Evolutionary conservation across 2,797 vertebrate genomes (phyloP).

Genomic region (Clamator glandarius): DNA sequence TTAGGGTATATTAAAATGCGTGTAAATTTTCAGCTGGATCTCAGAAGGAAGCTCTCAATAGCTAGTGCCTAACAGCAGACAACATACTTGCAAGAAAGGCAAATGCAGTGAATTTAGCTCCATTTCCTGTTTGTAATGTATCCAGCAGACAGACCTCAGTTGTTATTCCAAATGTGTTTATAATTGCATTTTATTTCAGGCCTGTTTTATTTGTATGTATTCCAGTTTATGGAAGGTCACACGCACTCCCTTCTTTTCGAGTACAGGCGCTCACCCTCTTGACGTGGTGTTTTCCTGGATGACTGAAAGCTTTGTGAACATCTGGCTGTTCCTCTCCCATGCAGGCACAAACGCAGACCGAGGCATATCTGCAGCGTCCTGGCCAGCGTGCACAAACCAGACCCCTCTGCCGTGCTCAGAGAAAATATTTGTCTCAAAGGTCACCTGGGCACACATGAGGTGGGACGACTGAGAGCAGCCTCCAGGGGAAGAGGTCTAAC

Average conservation of each 20-base stretch:
- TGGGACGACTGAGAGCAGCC: not conserved
- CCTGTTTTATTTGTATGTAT: slow-evolving; percentile 17
- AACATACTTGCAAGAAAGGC: not conserved
- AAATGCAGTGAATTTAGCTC: not conserved
- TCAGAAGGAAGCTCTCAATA: not conserved
- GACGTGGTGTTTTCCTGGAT: not conserved
- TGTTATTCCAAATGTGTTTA: slow-evolving; percentile 27
- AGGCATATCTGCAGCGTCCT: not conserved
- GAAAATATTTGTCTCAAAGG: rapidly evolving
- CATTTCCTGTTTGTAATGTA: not conserved
- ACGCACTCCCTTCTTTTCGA: not conserved
- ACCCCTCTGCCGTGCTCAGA: too few species aligned
- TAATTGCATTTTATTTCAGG: slow-evolving; percentile 31
- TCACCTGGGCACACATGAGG: rapidly evolving
- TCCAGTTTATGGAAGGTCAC: slow-evolving; percentile 1
- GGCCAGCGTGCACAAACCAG: not conserved
- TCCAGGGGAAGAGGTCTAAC: not conserved
- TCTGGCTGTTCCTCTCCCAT: not conserved
- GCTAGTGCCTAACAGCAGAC: not conserved
- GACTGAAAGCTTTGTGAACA: not conserved
- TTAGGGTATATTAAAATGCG: not conserved
- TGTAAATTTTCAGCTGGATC: not conserved
- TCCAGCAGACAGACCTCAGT: slow-evolving; percentile 13
- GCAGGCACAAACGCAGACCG: not conserved
- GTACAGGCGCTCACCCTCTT: rapidly evolving